Evolutionary conservation across 2,113 vertebrate genomes (phyloP).

Genomic region (Phrynosoma platyrhinos): DNA sequence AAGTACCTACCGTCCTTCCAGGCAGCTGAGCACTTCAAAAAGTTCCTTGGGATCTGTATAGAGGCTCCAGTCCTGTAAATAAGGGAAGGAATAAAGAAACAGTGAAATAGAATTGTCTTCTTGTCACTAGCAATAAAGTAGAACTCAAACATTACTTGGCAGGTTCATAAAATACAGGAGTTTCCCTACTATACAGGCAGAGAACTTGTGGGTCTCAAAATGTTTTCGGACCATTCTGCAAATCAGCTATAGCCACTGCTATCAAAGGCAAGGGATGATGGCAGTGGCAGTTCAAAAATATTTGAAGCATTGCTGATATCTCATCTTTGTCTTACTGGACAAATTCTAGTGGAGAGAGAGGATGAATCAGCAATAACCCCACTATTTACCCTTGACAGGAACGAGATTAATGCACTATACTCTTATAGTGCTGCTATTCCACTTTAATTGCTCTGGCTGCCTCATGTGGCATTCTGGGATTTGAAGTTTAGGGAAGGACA

Average conservation of each 20-base stretch:
- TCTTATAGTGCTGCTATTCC: no score
- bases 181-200: neutral
- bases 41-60: conserved; percentile 90
- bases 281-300: no score
- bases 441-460: no score
- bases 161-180: neutral
- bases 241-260: no score
- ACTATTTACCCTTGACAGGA: neutral
- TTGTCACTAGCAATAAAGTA: neutral
- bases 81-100: neutral
- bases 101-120: neutral
- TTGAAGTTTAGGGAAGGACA: no score
- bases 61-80: conserved; percentile 89
- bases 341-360: neutral
- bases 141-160: neutral
- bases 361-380: neutral
- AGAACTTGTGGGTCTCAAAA: no score
- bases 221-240: no score
- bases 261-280: no score
- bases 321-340: neutral
- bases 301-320: no score
- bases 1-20: conserved; percentile 88
- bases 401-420: no score
- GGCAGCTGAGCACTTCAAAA: conserved; percentile 88
- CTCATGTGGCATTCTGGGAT: no score